phyloP scores from a whole-genome alignment of 2,888 invertebrate species.

The Cephus rjabovi region DNA sequence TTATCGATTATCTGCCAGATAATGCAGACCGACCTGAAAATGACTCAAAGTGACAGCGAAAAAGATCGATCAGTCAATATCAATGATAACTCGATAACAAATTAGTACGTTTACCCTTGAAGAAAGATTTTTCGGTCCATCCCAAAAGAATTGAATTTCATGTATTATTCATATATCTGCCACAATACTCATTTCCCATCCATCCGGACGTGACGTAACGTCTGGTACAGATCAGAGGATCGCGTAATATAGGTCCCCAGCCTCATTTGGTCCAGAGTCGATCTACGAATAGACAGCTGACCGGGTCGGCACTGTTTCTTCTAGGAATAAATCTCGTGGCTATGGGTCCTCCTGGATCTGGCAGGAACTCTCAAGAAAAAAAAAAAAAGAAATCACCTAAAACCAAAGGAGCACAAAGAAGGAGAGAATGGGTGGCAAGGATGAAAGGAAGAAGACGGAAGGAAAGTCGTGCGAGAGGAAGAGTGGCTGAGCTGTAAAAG shows the following conservation, averaged over 20 bases:
- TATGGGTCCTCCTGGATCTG: not conserved
- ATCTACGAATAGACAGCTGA: not conserved
- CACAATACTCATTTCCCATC: not conserved
- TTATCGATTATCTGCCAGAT: no score
- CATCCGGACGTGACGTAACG: not conserved
- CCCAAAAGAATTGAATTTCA: not conserved
- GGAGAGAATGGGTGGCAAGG: not conserved
- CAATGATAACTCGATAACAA: not conserved
- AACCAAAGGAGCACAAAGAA: not conserved
- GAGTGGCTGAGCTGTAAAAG: constrained; percentile 14
- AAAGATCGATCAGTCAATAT: not conserved
- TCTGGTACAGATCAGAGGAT: not conserved
- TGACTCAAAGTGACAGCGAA: not conserved
- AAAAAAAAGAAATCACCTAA: not conserved
- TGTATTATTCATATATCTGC: not conserved
- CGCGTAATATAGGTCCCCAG: not conserved
- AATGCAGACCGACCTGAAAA: no score
- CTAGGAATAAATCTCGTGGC: not conserved
- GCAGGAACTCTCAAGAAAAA: not conserved
- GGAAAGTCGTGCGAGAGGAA: constrained; percentile 3
- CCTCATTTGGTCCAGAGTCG: not conserved
- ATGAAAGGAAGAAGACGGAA: not conserved
- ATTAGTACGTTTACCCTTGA: no score
- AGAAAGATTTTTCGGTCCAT: not conserved
- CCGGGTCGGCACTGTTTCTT: not conserved